These are phyloP conservation scores for Junco hyemalis DNA, from an alignment of 2,113 vertebrate genomes.

Conservation along the genomic window DNA sequence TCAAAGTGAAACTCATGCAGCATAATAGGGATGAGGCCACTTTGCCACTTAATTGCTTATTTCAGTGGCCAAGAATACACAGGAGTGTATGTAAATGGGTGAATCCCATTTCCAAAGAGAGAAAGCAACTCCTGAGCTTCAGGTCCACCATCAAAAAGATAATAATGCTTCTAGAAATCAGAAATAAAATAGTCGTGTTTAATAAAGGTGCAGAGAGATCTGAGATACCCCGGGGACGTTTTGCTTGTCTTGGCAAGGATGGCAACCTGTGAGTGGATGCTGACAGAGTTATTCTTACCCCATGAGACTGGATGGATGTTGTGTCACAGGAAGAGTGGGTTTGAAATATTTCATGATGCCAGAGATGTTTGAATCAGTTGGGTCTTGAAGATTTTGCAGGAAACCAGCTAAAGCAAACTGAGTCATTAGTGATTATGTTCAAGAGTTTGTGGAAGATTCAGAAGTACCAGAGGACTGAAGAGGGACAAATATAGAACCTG, in stretches of 20 bases:
- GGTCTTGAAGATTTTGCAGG: neutral
- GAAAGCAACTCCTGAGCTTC: neutral
- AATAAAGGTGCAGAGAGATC: neutral
- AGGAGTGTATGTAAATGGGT: neutral
- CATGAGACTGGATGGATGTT: neutral
- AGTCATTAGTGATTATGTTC: conserved; percentile 48
- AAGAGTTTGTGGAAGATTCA: conserved; percentile 32
- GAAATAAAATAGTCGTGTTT: neutral
- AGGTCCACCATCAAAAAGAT: neutral
- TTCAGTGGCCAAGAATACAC: neutral
- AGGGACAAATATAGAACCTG: conserved; percentile 42
- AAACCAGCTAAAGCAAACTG: conserved; percentile 24
- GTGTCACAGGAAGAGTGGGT: neutral
- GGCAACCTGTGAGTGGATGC: neutral
- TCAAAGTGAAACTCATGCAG: neutral
- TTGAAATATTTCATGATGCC: neutral
- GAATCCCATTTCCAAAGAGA: neutral
- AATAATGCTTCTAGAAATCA: neutral
- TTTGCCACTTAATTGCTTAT: neutral
- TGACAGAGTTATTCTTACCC: neutral
- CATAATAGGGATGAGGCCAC: fast-evolving
- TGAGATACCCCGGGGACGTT: neutral
- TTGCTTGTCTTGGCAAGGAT: neutral
- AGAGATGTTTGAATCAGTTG: neutral
- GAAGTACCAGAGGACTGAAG: conserved; percentile 8